Conservation (phyloP, 2,797 vertebrate genomes). For the Allobates femoralis region DNA sequence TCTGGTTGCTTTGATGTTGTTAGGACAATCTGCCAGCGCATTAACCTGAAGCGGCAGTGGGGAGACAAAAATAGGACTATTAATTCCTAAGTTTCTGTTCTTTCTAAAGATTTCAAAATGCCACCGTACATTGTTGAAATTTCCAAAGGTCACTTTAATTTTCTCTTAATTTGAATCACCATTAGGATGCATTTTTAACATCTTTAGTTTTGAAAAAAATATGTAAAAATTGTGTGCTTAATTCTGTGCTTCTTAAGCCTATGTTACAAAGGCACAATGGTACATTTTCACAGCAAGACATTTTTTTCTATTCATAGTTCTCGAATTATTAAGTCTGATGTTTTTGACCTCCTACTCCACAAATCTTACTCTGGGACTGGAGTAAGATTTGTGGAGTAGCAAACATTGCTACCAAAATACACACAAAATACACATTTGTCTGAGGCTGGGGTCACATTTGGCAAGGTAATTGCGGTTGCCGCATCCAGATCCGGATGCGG, state of each 20-base stretch:
- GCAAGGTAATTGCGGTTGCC: too few species aligned
- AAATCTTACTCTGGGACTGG: too few species aligned
- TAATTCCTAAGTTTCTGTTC: conserved; percentile 26
- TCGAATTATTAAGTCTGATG: too few species aligned
- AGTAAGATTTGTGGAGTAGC: too few species aligned
- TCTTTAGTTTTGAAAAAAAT: background rate
- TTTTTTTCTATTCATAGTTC: background rate
- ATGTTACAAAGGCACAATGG: background rate
- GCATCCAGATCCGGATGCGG: too few species aligned
- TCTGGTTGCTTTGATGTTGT: conserved; percentile 32
- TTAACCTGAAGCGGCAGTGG: conserved; percentile 1
- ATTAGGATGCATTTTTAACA: background rate
- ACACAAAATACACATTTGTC: too few species aligned
- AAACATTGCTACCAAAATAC: too few species aligned
- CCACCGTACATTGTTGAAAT: background rate
- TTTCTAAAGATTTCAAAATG: conserved; percentile 27
- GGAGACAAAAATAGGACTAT: background rate
- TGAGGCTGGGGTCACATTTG: too few species aligned
- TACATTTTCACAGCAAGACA: background rate
- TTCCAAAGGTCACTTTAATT: conserved; percentile 27
- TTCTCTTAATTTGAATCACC: background rate
- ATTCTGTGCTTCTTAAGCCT: background rate
- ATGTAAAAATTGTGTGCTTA: background rate
- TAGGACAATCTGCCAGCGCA: conserved; percentile 20
- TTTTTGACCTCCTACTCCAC: too few species aligned